Percentiles rank a stretch among this genome's conserved stretches.
These are phyloP conservation scores for Paratilapia polleni DNA, from an alignment of 2,113 vertebrate species.

Conservation along the genomic window DNA sequence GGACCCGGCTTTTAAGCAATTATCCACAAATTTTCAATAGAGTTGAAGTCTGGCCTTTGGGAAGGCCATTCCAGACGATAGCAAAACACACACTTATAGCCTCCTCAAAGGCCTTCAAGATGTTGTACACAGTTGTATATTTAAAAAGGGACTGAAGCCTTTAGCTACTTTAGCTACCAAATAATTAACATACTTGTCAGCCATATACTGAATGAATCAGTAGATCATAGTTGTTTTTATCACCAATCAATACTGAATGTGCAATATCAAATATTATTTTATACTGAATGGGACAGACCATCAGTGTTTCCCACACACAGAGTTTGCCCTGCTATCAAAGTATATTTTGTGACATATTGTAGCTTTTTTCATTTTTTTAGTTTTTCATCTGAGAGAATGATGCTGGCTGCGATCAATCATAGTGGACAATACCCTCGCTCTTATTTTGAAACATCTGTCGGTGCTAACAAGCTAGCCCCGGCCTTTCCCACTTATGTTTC, in stretches of 20 bases:
- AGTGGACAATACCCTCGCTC: background rate
- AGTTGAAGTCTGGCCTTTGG: too few species aligned
- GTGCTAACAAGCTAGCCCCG: background rate
- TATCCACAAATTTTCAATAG: too few species aligned
- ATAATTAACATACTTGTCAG: background rate
- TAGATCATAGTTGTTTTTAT: background rate
- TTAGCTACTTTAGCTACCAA: background rate
- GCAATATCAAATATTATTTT: background rate
- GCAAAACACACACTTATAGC: background rate
- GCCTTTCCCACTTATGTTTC: background rate
- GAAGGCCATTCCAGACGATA: too few species aligned
- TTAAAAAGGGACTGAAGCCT: background rate
- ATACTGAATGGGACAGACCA: background rate
- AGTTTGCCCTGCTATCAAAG: background rate
- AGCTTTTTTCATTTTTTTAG: background rate
- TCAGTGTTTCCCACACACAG: background rate
- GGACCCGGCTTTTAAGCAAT: too few species aligned
- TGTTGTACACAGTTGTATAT: rapidly evolving
- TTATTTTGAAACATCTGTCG: background rate
- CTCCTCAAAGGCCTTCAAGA: background rate
- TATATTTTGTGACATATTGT: background rate
- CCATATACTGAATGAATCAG: background rate
- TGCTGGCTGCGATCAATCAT: background rate
- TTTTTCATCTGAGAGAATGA: background rate
- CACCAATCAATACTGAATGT: background rate